Evolutionary conservation across 92 coral and sea anemone genomes (phyloP), one percentile per base, ranked within the genome.

Genomic region (Meandrina meandrites): DNA sequence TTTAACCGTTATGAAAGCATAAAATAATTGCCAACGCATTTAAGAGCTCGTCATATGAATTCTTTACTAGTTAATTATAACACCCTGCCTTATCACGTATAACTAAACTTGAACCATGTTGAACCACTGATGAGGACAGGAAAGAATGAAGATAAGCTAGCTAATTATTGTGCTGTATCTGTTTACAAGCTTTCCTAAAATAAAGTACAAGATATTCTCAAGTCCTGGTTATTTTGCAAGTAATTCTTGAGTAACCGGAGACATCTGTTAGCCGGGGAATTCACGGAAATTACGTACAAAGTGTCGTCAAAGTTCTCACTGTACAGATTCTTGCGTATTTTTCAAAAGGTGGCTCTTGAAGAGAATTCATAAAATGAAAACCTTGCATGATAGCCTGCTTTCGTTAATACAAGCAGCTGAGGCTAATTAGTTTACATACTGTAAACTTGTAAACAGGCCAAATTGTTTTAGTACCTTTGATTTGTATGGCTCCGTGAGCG

Each of bases 81-180:
- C 9, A 48, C 53, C 13, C 14, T 48, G 53, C 24, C 60, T 77
- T 53, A 51, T 76, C 80, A 8, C 48, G 22, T 32, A 24, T 73
- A 45, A 50, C 14, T 24, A 70, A 75, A 56, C 73, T 84, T 78
- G 88, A 42, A 34, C 35, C 30, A 12, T n/a, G n/a, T 68, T 83
- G 68, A 28, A 10, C 31, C 76, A n/a, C 48, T 3, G 53, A 48
- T 48, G 45, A 40, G 62, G 51, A 67, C 82, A 48, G 62, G 31
- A 75, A 67, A 30, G 76, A 76, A 6, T 37, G 31, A 47, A 85
- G 88, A 85, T 76, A 76, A 84, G 60, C 17, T 24, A 21, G 86
- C 81, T 84, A 5, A 83, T 84, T 68, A 85, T 32, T 64, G 81
- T n/a, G 76, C 82, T 74, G 30, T 85, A 62, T 57, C 87, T 85